Conservation (phyloP, 1,140 invertebrate species). For the Matsumurasca onukii region DNA sequence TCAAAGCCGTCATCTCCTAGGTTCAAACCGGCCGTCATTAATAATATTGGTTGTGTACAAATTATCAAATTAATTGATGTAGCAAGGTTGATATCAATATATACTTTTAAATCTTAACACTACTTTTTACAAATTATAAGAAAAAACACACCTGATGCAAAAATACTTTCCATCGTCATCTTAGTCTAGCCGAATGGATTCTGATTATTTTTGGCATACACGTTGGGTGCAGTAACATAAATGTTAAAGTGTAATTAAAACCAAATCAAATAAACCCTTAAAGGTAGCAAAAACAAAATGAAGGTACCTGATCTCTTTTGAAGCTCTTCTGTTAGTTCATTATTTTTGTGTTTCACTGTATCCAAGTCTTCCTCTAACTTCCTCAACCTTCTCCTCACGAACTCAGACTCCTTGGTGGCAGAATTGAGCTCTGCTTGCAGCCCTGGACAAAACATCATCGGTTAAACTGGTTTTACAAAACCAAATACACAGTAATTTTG, state of each 20-base stretch:
- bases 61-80: too few species aligned
- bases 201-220: too few species aligned
- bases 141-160: background rate
- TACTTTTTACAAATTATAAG: background rate
- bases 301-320: constrained; percentile 37
- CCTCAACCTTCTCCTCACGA: constrained; percentile 53
- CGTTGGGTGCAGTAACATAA: too few species aligned
- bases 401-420: constrained; percentile 57
- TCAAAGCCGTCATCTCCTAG: constrained; percentile 19
- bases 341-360: constrained; percentile 51
- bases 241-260: too few species aligned
- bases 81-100: too few species aligned
- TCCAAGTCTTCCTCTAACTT: constrained; percentile 56
- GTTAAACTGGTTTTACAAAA: too few species aligned
- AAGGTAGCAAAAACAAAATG: too few species aligned
- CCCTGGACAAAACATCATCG: constrained; percentile 48
- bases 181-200: too few species aligned
- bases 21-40: background rate
- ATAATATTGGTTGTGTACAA: too few species aligned
- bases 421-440: constrained; percentile 56
- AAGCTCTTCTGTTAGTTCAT: constrained; percentile 52
- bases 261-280: too few species aligned
- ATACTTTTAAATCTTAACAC: background rate
- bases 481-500: too few species aligned
- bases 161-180: background rate